Evolutionary conservation across 2,888 invertebrate species (phyloP).

Genomic region (Macroteleia sp.): DNA sequence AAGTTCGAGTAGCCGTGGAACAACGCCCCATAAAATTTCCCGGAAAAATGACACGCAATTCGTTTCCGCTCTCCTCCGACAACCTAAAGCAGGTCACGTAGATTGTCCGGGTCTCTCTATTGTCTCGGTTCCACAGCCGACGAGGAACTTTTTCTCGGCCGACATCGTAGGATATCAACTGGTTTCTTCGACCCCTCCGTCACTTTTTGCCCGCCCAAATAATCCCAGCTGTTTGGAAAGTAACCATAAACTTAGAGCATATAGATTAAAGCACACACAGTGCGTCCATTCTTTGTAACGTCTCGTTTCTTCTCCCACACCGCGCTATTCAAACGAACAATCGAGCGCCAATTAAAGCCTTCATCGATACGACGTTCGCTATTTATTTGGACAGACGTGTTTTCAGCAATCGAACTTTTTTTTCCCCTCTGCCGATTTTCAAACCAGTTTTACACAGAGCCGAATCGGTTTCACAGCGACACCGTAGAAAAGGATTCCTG

Average conservation of each 20-base stretch:
- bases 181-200: slow-evolving; percentile 34
- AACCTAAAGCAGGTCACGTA: slow-evolving; percentile 45
- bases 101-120: slow-evolving; percentile 27
- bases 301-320: slow-evolving; percentile 76
- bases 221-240: slow-evolving; percentile 47
- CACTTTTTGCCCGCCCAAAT: slow-evolving; percentile 39
- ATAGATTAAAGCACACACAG: slow-evolving; percentile 15
- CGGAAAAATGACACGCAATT: slow-evolving; percentile 33
- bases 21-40: slow-evolving; percentile 17
- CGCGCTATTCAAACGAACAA: slow-evolving; percentile 47
- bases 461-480: slow-evolving; percentile 13
- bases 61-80: slow-evolving; percentile 28
- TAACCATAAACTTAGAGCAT: slow-evolving; percentile 29
- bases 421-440: background rate
- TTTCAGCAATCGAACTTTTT: background rate
- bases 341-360: slow-evolving; percentile 6
- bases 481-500: slow-evolving; percentile 28
- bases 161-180: slow-evolving; percentile 48
- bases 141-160: slow-evolving; percentile 15
- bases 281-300: slow-evolving; percentile 9
- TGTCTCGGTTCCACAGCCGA: slow-evolving; percentile 42
- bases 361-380: background rate
- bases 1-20: background rate
- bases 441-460: slow-evolving; percentile 15
- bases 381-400: background rate